These are phyloP conservation scores for Oreotrochilus melanogaster DNA, from an alignment of 2,113 vertebrate genomes.

Conservation along the genomic window DNA sequence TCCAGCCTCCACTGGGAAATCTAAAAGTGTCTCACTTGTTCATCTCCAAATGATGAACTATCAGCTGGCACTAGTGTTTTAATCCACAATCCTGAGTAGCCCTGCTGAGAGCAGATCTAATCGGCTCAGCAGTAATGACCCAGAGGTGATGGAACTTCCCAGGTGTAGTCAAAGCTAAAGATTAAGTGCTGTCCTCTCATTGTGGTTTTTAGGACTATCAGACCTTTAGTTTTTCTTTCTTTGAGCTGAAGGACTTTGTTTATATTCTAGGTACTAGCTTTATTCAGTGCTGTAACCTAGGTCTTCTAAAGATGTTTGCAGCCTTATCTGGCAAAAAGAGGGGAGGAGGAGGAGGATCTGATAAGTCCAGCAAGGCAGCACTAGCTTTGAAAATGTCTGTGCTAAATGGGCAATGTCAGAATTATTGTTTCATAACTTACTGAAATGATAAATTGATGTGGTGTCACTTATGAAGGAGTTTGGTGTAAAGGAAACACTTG, in stretches of 20 bases:
- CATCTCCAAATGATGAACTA: conserved; percentile 36
- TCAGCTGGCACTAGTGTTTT: conserved; percentile 30
- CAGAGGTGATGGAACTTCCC: conserved; percentile 19
- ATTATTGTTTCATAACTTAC: not conserved
- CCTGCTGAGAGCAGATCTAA: conserved; percentile 19
- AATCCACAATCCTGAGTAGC: not conserved
- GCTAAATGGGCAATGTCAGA: not conserved
- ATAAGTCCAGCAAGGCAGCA: not conserved
- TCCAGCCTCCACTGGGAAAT: conserved; percentile 32
- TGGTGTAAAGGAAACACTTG: not conserved
- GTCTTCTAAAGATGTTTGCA: not conserved
- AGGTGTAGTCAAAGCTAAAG: conserved; percentile 7
- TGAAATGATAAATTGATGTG: not conserved
- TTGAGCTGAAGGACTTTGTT: not conserved
- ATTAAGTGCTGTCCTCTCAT: conserved; percentile 32
- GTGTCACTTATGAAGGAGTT: not conserved
- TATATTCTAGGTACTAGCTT: not conserved
- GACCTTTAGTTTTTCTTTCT: not conserved
- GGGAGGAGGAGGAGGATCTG: not conserved
- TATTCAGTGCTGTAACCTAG: not conserved
- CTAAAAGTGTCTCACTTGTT: conserved; percentile 36
- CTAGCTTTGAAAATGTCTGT: not conserved
- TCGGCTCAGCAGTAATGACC: not conserved
- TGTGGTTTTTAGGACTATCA: conserved; percentile 8
- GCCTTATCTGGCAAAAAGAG: not conserved